phyloP scores from a whole-genome alignment of 2,888 invertebrate genomes.

The Nomada hirtipes region DNA sequence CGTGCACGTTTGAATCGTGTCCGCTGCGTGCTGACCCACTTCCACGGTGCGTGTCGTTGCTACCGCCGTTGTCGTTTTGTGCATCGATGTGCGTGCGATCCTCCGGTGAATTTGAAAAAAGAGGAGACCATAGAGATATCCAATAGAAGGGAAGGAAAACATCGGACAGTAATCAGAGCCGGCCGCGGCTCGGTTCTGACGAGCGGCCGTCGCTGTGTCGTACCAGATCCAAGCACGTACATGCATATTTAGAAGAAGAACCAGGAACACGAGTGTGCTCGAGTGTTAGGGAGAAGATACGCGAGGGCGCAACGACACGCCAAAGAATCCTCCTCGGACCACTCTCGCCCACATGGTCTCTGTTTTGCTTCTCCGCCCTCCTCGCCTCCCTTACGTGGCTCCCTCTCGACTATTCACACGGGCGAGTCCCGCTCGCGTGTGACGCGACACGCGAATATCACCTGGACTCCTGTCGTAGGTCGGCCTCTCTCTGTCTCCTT shows the following conservation, averaged over 20 bases:
- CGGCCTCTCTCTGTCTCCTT: too few species aligned
- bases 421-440: constrained; percentile 39
- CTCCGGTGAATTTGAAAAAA: not conserved
- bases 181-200: not conserved
- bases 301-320: not conserved
- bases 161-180: too few species aligned
- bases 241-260: too few species aligned
- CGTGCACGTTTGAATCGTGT: constrained; percentile 45
- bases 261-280: constrained; percentile 2
- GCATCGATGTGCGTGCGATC: not conserved
- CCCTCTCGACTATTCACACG: constrained; percentile 54
- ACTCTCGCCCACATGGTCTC: constrained; percentile 61
- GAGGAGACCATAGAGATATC: not conserved
- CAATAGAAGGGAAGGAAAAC: too few species aligned
- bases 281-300: not conserved
- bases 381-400: constrained; percentile 57
- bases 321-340: constrained; percentile 33
- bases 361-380: constrained; percentile 62
- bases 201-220: too few species aligned
- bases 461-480: not conserved
- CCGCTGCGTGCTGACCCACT: constrained; percentile 48
- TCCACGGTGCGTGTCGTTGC: not conserved
- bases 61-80: too few species aligned
- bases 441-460: constrained; percentile 32
- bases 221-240: not conserved